Percentiles rank a stretch among this genome's conserved stretches.
Conservation (phyloP, 2,888 invertebrate species). For the Agrilus biguttatus region DNA sequence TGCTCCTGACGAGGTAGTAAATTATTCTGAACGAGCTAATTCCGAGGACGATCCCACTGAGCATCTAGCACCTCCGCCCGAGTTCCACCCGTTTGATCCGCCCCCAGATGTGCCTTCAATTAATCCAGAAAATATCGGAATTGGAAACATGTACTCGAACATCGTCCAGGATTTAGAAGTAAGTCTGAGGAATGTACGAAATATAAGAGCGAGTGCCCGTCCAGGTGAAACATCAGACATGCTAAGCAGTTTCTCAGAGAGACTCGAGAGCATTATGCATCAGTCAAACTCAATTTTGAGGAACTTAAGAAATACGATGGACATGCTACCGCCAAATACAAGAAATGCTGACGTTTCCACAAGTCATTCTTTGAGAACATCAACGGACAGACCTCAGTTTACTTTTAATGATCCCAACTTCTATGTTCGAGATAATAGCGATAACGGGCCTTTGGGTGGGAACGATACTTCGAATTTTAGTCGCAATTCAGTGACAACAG, state of each 20-base stretch:
- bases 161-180: constrained; percentile 28
- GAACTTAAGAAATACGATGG: constrained; percentile 25
- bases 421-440: constrained; percentile 19
- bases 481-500: no score
- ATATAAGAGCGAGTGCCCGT: constrained; percentile 20
- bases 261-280: constrained; percentile 27
- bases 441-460: neutral
- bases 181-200: constrained; percentile 23
- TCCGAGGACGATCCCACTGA: constrained; percentile 19
- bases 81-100: constrained; percentile 19
- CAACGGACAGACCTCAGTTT: constrained; percentile 8
- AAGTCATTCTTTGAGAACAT: neutral
- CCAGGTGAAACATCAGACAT: constrained; percentile 26
- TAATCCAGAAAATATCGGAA: constrained; percentile 21
- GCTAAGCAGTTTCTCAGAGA: constrained; percentile 26
- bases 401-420: constrained; percentile 20
- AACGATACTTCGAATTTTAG: no score
- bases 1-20: constrained; percentile 25
- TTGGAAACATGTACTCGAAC: constrained; percentile 26
- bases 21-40: constrained; percentile 25
- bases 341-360: constrained; percentile 4
- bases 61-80: constrained; percentile 4
- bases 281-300: constrained; percentile 28
- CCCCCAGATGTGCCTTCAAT: constrained; percentile 17
- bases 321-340: constrained; percentile 16